Conservation (phyloP, 2,797 vertebrate species). For the Falco concolor region DNA sequence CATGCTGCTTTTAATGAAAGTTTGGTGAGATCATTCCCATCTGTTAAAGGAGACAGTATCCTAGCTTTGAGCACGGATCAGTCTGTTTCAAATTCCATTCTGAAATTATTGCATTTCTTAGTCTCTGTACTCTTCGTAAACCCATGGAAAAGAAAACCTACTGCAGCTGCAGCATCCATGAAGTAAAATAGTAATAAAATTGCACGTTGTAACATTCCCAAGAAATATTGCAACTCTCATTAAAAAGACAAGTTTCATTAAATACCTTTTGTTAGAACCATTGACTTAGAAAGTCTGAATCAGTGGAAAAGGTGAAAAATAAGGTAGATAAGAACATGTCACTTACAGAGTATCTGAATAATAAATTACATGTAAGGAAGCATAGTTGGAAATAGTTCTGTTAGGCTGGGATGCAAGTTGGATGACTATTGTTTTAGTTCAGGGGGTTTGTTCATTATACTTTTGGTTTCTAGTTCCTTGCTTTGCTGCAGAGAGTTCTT, state of each 20-base stretch:
- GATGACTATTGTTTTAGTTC: neutral
- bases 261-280: neutral
- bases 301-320: neutral
- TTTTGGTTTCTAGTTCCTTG: neutral
- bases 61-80: neutral
- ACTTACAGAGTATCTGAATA: neutral
- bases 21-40: neutral
- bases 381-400: neutral
- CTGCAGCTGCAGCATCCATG: neutral
- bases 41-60: neutral
- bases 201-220: neutral
- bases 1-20: neutral
- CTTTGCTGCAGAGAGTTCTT: neutral
- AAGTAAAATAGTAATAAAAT: neutral
- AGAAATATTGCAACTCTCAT: neutral
- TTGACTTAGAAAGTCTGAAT: constrained; percentile 3
- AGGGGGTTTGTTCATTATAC: neutral
- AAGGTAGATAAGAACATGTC: neutral
- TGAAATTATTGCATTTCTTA: neutral
- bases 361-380: neutral
- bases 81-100: neutral
- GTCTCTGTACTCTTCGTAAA: neutral
- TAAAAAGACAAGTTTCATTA: neutral
- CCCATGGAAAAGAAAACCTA: neutral
- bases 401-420: neutral